These are phyloP conservation scores for Belonocnema kinseyi DNA, from an alignment of 1,140 invertebrate species.

Conservation along the genomic window DNA sequence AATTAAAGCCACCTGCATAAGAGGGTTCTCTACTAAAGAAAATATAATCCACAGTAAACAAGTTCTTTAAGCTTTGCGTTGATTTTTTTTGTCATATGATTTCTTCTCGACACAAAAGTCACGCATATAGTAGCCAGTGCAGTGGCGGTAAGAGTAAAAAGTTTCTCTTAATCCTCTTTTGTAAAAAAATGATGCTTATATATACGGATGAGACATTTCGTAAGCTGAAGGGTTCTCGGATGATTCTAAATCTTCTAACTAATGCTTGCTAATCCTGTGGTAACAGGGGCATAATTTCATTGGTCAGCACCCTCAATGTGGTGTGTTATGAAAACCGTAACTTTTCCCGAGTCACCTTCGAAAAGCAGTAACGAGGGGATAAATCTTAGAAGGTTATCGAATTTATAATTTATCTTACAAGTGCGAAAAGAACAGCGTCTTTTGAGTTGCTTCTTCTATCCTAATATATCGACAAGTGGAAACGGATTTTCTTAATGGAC, in stretches of 20 bases:
- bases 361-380: slow-evolving; percentile 29
- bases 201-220: neutral
- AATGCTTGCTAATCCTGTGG: slow-evolving; percentile 68
- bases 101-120: no score
- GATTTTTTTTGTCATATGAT: no score
- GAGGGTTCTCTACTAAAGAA: no score
- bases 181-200: no score
- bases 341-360: slow-evolving; percentile 46
- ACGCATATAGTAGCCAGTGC: no score
- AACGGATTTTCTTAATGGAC: slow-evolving; percentile 54
- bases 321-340: slow-evolving; percentile 68
- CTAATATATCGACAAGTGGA: slow-evolving; percentile 52
- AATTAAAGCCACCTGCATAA: no score
- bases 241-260: slow-evolving; percentile 62
- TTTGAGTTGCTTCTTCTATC: slow-evolving; percentile 48
- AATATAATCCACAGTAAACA: no score
- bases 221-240: neutral
- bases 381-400: slow-evolving; percentile 52
- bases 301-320: slow-evolving; percentile 49
- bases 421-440: slow-evolving; percentile 39
- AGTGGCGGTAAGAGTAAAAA: no score
- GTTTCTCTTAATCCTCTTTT: no score
- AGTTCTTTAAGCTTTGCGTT: no score
- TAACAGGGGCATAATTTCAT: slow-evolving; percentile 70
- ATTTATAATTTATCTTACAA: slow-evolving; percentile 58